Evolutionary conservation across 2,888 invertebrate species (phyloP).

Genomic region (Bombyx huttoni): DNA sequence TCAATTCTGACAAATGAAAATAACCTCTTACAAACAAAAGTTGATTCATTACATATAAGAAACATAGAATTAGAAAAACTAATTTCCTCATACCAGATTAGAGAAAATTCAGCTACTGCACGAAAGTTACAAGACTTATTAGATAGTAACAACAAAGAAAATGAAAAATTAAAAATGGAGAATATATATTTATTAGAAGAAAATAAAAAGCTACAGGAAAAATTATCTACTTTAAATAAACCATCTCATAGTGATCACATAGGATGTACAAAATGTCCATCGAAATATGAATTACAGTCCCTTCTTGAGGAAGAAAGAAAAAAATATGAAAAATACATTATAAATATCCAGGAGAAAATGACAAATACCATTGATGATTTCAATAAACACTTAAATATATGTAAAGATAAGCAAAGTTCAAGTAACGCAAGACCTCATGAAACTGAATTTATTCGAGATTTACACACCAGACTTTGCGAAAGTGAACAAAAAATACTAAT

Average conservation of each 20-base stretch:
- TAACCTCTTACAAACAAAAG: conserved; percentile 66
- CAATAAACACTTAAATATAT: conserved; percentile 37
- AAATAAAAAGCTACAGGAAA: conserved; percentile 61
- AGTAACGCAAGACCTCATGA: conserved; percentile 20
- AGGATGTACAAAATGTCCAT: conserved; percentile 31
- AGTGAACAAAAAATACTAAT: conserved; percentile 61
- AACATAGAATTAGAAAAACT: conserved; percentile 71
- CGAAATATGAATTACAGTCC: conserved; percentile 46
- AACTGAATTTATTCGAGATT: conserved; percentile 43
- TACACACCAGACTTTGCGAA: conserved; percentile 58
- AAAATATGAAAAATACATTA: conserved; percentile 53
- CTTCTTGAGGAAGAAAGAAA: conserved; percentile 53
- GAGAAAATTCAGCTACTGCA: conserved; percentile 17
- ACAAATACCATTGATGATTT: conserved; percentile 47
- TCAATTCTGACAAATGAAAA: too few species aligned
- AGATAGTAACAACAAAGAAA: conserved; percentile 37
- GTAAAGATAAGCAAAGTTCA: conserved; percentile 24
- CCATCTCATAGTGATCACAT: conserved; percentile 18
- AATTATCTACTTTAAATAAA: conserved; percentile 34
- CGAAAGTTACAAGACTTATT: conserved; percentile 31
- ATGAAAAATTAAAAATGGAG: conserved; percentile 52
- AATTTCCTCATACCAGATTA: conserved; percentile 48
- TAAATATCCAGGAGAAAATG: conserved; percentile 43
- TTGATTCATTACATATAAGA: conserved; percentile 55
- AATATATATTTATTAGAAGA: conserved; percentile 61